Evolutionary conservation across 1,140 invertebrate species (phyloP).

Genomic region (Lepidostoma basale): DNA sequence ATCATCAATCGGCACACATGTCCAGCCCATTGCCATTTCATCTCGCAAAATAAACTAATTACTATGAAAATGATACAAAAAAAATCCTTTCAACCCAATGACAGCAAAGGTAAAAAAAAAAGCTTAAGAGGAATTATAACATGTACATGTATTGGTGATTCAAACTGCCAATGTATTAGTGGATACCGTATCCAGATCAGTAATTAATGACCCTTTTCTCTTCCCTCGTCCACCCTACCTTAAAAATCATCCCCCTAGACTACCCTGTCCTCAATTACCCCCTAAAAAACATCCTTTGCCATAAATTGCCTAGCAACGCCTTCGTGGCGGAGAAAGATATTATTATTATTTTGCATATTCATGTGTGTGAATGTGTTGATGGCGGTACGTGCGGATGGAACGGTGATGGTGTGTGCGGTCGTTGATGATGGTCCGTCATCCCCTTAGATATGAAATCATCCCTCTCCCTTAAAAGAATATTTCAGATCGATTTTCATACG

Average conservation of each 20-base stretch:
- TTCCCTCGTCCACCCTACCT: conserved; percentile 57
- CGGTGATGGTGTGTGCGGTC: neutral
- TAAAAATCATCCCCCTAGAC: conserved; percentile 56
- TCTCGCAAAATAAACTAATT: too few species aligned
- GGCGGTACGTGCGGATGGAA: neutral
- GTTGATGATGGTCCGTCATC: conserved; percentile 18
- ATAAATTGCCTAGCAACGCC: conserved; percentile 31
- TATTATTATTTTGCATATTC: conserved; percentile 29
- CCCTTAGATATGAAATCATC: conserved; percentile 1
- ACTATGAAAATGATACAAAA: too few species aligned
- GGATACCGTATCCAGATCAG: conserved; percentile 43
- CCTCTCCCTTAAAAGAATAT: neutral
- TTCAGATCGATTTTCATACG: conserved; percentile 8
- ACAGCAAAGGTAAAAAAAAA: conserved; percentile 39
- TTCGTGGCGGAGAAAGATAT: conserved; percentile 27
- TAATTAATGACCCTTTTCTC: conserved; percentile 48
- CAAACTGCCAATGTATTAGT: conserved; percentile 18
- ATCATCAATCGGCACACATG: too few species aligned
- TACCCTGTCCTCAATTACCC: conserved; percentile 2
- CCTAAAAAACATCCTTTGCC: conserved; percentile 21
- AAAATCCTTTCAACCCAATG: too few species aligned
- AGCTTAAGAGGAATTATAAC: conserved; percentile 13
- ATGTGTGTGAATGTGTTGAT: neutral
- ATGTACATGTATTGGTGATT: conserved; percentile 30
- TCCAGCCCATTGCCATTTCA: too few species aligned